phyloP scores from a whole-genome alignment of 2,888 invertebrate species.

The Drosophila borealis region DNA sequence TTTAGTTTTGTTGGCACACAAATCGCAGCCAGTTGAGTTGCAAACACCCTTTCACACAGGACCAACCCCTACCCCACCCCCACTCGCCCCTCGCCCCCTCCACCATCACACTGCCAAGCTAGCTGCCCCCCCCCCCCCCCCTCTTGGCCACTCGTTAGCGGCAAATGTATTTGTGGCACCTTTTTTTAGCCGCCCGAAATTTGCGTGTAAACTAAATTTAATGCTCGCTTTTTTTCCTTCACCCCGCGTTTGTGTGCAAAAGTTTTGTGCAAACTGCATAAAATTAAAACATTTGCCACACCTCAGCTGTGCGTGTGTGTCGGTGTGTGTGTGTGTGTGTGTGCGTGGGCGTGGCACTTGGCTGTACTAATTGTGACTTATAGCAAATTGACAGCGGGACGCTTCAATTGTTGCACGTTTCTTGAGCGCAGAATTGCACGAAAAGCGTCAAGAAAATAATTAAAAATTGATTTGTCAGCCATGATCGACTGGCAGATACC shows the following conservation, averaged over 20 bases:
- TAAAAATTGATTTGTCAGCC: background rate
- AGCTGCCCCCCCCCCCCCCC: background rate
- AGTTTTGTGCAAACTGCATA: conserved; percentile 32
- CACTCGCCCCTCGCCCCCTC: background rate
- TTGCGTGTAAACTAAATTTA: conserved; percentile 43
- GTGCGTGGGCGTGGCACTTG: conserved; percentile 22
- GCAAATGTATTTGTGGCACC: conserved; percentile 40
- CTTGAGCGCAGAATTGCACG: background rate
- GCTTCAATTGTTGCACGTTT: conserved; percentile 21
- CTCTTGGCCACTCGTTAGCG: conserved; percentile 8
- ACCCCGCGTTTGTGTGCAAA: conserved; percentile 9
- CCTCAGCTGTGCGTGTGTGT: background rate
- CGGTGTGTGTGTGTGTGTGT: conserved; percentile 1
- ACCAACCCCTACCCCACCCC: background rate
- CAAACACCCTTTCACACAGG: conserved; percentile 1
- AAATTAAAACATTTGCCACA: conserved; percentile 30
- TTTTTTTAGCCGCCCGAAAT: conserved; percentile 29
- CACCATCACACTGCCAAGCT: too few species aligned
- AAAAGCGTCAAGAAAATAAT: background rate
- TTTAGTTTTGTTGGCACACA: conserved; percentile 34
- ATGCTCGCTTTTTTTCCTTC: conserved; percentile 25
- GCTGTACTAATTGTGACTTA: conserved; percentile 41
- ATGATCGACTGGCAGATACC: background rate
- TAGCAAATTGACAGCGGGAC: conserved; percentile 22
- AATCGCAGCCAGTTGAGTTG: conserved; percentile 37